Evolutionary conservation across 2,888 invertebrate genomes (phyloP), one percentile per base, ranked within the genome.

Genomic region (Rhingia campestris): DNA sequence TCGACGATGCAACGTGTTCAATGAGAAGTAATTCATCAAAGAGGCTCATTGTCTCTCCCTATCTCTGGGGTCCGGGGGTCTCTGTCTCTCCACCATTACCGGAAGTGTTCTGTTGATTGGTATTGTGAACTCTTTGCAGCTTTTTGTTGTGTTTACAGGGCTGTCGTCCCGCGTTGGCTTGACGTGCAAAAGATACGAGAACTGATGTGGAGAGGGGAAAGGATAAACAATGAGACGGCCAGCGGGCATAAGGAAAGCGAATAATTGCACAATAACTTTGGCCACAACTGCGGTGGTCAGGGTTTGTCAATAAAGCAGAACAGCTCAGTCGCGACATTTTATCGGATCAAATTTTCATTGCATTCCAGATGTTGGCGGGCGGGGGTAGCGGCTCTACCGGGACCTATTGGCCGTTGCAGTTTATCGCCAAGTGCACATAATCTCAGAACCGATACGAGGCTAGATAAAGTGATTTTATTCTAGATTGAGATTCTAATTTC

Each of bases 11-110:
- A 41, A 76, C 84, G 84, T 80, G 84, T 80, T 80, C 84, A 80
- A 66, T 74, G 84, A 80, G 75, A 70, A 80, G 80, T 74, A 79
- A 84, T 84, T 70, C 80, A 84, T 84, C 84, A 84, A 84, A 80
- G 84, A 43, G 70, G 35, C 84, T 74, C 84, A 72, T 80, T 84
- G 84, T 84, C 66, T 59, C 45, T 37, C 63, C 41, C 58, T 49
- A 59, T 58, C 75, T 75, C 30, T 30, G 53, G 49, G 45, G 22
- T 22, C 22, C 22, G 22, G 22, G 22, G 22, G 22, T 22, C 22
- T 6, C 45, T 37, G 59, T 51, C 51, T 59, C 49, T 45, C 51
- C 43, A 64, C 14, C 61, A 67, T 47, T 61, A 73, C 81, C 81
- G 81, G 81, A 82, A 82, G 61, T 77, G 54, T 73, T 73, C 56